These are phyloP conservation scores for Chelidonichthys spinosus DNA, from an alignment of 2,797 vertebrate genomes.

Conservation along the genomic window DNA sequence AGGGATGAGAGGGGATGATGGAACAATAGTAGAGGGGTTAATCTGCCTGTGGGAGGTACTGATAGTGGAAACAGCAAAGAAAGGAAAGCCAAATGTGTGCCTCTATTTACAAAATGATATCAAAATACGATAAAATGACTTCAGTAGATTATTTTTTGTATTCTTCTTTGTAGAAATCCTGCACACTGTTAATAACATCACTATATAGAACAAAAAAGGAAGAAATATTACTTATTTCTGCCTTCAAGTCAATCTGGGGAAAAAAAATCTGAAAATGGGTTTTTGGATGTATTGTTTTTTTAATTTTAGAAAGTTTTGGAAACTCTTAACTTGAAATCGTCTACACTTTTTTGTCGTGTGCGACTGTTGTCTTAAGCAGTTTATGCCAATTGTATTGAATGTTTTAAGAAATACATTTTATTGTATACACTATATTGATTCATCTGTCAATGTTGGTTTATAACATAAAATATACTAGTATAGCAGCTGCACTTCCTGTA, in stretches of 20 bases:
- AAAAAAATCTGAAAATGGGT: not conserved
- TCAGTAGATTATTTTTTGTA: not conserved
- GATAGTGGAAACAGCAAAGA: constrained; percentile 38
- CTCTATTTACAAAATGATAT: constrained; percentile 10
- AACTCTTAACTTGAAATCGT: not conserved
- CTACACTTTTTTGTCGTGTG: not conserved
- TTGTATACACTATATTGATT: too few relatives aligned
- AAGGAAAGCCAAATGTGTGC: constrained; percentile 5
- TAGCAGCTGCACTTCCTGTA: too few relatives aligned
- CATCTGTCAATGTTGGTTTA: too few relatives aligned
- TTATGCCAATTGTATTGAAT: not conserved
- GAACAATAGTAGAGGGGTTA: constrained; percentile 50
- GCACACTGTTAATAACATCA: not conserved
- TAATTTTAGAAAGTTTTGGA: not conserved
- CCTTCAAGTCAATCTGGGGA: not conserved
- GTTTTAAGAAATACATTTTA: not conserved
- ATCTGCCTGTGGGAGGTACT: constrained; percentile 46
- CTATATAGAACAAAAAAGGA: not conserved
- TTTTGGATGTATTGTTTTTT: not conserved
- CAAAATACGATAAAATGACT: not conserved
- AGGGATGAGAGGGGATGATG: constrained; percentile 73
- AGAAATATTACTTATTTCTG: too few relatives aligned
- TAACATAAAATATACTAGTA: too few relatives aligned
- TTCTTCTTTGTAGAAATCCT: not conserved
- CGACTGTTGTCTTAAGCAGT: not conserved